These are phyloP conservation scores for Podarcis muralis DNA, from an alignment of 2,113 vertebrate genomes.

Conservation along the genomic window DNA sequence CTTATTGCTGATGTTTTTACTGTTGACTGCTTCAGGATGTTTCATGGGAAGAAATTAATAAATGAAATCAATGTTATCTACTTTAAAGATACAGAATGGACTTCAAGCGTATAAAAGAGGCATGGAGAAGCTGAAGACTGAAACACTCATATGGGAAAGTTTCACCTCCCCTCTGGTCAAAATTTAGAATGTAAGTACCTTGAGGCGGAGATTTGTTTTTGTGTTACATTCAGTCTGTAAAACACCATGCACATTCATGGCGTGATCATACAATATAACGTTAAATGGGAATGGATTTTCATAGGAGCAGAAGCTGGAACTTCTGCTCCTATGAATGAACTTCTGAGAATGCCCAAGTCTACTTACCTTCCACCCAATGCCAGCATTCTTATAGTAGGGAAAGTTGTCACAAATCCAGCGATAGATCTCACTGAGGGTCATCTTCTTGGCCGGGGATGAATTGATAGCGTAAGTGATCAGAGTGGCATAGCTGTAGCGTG, in stretches of 20 bases:
- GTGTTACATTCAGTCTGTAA: neutral
- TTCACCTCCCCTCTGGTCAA: neutral
- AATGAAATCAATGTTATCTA: too few relatives aligned
- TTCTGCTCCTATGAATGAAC: neutral
- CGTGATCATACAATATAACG: neutral
- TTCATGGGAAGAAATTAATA: too few relatives aligned
- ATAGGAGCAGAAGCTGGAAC: neutral
- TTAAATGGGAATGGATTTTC: neutral
- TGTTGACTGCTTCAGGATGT: too few relatives aligned
- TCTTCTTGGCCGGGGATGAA: slow-evolving; percentile 89
- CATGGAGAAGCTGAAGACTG: neutral
- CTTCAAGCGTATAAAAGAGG: neutral
- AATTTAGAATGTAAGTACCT: neutral
- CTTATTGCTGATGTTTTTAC: too few relatives aligned
- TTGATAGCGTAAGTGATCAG: slow-evolving; percentile 96
- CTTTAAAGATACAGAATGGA: neutral
- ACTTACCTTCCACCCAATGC: slow-evolving; percentile 95
- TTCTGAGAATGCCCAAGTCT: neutral
- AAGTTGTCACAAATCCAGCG: slow-evolving; percentile 97
- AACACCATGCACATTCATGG: too few relatives aligned
- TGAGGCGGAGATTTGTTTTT: neutral
- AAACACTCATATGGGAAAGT: neutral
- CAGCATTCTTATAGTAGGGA: slow-evolving; percentile 92
- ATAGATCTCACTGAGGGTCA: slow-evolving; percentile 97
- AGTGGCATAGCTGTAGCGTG: slow-evolving; percentile 96